Percentiles rank a stretch among this genome's conserved stretches.
Evolutionary conservation across 2,888 invertebrate species (phyloP).

Genomic region (Lochmaea capreae): DNA sequence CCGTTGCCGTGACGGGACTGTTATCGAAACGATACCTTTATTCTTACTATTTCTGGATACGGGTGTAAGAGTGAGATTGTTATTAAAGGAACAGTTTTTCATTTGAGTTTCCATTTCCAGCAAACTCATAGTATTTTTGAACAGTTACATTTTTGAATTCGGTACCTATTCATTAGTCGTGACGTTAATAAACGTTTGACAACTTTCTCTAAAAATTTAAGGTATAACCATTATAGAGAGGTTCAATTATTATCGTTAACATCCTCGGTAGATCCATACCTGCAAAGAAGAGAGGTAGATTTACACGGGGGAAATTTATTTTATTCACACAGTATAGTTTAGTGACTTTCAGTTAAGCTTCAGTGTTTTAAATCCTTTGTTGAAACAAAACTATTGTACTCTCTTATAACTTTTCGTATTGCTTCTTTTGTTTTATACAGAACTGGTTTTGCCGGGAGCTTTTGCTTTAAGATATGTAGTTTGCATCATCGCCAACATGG

Average conservation of each 20-base stretch:
- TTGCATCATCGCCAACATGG: constrained; percentile 27
- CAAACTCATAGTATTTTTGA: no score
- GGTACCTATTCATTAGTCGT: no score
- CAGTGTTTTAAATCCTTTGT: constrained; percentile 46
- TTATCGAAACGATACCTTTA: no score
- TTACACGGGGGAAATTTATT: constrained; percentile 56
- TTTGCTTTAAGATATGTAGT: constrained; percentile 33
- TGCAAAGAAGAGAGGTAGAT: constrained; percentile 50
- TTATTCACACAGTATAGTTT: constrained; percentile 51
- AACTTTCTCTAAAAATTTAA: no score
- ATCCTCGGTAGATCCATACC: background rate
- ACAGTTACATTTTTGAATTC: no score
- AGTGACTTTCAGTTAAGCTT: constrained; percentile 50
- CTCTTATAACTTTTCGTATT: constrained; percentile 30
- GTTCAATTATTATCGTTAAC: background rate
- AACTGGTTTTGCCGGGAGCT: constrained; percentile 37
- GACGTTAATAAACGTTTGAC: no score
- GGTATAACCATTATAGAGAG: no score
- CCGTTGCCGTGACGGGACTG: no score
- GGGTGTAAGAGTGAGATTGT: no score
- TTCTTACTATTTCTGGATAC: no score
- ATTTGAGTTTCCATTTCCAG: no score
- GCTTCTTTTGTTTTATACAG: constrained; percentile 40
- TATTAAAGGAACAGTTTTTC: no score
- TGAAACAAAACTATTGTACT: constrained; percentile 46